Percentiles rank a stretch among this genome's conserved stretches.
phyloP scores from a whole-genome alignment of 2,888 invertebrate species.

The Ochropacha duplaris region DNA sequence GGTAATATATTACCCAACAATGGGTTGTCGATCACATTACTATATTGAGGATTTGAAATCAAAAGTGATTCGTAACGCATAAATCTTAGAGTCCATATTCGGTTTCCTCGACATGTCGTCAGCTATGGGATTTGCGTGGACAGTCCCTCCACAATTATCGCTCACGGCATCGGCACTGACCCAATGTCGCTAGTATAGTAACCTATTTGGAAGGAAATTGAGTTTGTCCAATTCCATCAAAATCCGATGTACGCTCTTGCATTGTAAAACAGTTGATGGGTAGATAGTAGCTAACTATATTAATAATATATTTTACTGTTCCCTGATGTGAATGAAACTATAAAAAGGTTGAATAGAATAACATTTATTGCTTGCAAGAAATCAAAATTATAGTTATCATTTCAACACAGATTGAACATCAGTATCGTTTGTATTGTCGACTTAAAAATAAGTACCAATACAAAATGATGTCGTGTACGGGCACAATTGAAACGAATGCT shows the following conservation, averaged over 20 bases:
- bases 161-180: constrained; percentile 46
- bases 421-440: not conserved
- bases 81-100: constrained; percentile 26
- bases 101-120: constrained; percentile 11
- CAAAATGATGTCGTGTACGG: not conserved
- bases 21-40: not conserved
- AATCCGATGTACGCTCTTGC: constrained; percentile 67
- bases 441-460: not conserved
- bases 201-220: constrained; percentile 76
- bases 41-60: not conserved
- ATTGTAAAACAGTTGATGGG: constrained; percentile 62
- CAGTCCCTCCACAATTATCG: constrained; percentile 72
- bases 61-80: constrained; percentile 19
- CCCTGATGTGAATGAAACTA: no score
- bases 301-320: not conserved
- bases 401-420: not conserved
- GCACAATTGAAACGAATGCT: not conserved
- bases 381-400: not conserved
- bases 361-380: no score
- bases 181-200: constrained; percentile 66
- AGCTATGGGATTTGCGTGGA: constrained; percentile 54
- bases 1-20: no score
- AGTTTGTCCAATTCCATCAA: constrained; percentile 80
- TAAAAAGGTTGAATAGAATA: no score
- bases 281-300: not conserved